phyloP scores from a whole-genome alignment of 2,113 vertebrate species.

The Bubo scandiacus region DNA sequence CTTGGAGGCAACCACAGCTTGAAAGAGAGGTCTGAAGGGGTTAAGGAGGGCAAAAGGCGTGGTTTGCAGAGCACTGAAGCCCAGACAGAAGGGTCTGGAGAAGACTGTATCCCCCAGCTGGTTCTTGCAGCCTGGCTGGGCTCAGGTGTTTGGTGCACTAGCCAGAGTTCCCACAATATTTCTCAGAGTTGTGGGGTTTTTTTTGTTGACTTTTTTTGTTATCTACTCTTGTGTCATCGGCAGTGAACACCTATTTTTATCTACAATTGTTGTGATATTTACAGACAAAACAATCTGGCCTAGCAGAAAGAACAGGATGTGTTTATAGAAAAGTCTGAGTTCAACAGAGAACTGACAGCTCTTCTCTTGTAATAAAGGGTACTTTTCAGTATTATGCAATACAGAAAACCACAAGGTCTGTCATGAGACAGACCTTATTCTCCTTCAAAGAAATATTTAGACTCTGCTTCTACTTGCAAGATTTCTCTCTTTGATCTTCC shows the following conservation, averaged over 20 bases:
- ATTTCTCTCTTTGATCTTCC: background rate
- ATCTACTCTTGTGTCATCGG: background rate
- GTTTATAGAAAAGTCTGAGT: background rate
- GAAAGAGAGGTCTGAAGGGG: background rate
- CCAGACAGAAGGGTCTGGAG: background rate
- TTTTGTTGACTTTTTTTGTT: background rate
- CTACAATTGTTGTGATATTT: background rate
- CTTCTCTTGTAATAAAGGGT: background rate
- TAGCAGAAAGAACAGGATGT: background rate
- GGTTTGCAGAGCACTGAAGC: background rate
- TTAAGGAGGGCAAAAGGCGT: background rate
- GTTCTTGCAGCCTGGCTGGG: background rate
- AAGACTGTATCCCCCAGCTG: fast-evolving
- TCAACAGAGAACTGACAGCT: background rate
- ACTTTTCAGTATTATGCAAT: background rate
- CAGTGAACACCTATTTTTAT: background rate
- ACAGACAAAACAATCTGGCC: slow-evolving; percentile 5
- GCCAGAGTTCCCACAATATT: background rate
- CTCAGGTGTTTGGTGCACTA: background rate
- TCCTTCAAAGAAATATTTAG: background rate
- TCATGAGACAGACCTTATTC: background rate
- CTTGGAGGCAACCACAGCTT: background rate
- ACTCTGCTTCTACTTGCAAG: background rate
- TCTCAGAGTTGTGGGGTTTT: background rate
- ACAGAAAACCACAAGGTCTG: background rate